These are phyloP conservation scores for Danio albolineatus DNA, from an alignment of 2,797 vertebrate species.

Conservation along the genomic window DNA sequence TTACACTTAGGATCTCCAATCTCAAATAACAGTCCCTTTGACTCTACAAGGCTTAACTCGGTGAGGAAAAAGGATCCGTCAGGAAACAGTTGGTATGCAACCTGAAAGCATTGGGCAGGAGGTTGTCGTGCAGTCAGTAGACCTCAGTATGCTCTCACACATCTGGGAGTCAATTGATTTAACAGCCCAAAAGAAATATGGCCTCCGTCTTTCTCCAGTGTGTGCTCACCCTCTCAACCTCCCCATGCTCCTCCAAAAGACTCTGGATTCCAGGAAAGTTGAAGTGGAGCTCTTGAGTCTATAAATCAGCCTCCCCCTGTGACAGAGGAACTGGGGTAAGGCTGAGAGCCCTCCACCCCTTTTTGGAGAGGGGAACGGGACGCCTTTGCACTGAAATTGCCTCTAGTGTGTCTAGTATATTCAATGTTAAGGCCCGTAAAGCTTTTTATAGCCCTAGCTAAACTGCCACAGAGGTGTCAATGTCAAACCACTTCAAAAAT, in stretches of 20 bases:
- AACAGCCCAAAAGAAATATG: conserved; percentile 71
- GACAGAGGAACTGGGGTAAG: conserved; percentile 60
- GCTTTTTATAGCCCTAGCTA: conserved; percentile 69
- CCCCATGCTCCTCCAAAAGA: conserved; percentile 51
- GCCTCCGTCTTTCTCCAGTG: conserved; percentile 64
- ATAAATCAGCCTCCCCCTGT: conserved; percentile 77
- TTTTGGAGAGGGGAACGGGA: conserved; percentile 53
- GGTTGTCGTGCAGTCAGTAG: conserved; percentile 53
- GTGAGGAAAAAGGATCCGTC: conserved; percentile 44
- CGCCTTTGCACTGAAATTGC: conserved; percentile 62
- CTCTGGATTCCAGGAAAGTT: conserved; percentile 76
- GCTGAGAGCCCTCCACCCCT: conserved; percentile 68
- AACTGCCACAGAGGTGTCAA: conserved; percentile 68
- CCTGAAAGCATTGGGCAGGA: conserved; percentile 49
- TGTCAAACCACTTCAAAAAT: conserved; percentile 69
- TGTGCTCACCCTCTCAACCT: conserved; percentile 64
- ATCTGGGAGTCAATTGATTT: conserved; percentile 71
- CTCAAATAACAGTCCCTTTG: conserved; percentile 51
- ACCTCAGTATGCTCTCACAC: conserved; percentile 46
- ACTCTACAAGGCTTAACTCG: conserved; percentile 26
- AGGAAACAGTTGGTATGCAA: conserved; percentile 36
- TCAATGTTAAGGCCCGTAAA: conserved; percentile 59
- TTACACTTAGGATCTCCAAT: conserved; percentile 46
- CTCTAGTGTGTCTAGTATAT: conserved; percentile 43
- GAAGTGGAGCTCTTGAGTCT: conserved; percentile 67